These are phyloP conservation scores for Chloroceryle aenea DNA, from an alignment of 2,113 vertebrate species.

Conservation along the genomic window DNA sequence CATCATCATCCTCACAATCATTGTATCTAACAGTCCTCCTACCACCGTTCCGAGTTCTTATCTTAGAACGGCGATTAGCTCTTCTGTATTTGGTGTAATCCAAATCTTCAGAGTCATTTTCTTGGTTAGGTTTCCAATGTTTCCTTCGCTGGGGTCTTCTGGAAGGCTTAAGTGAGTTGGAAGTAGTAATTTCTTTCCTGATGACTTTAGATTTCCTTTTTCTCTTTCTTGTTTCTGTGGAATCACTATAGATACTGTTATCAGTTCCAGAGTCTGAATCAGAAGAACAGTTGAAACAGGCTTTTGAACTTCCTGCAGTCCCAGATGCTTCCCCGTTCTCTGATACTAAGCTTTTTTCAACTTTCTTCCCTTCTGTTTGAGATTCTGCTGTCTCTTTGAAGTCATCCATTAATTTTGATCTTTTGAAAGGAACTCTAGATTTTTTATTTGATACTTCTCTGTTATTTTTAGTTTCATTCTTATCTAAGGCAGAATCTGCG, in stretches of 20 bases:
- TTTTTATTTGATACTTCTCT: background rate
- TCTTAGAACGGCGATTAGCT: conserved; percentile 50
- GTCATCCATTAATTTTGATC: conserved; percentile 49
- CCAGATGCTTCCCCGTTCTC: background rate
- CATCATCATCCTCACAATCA: conserved; percentile 10
- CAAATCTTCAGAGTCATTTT: conserved; percentile 58
- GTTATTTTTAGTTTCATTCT: conserved; percentile 33
- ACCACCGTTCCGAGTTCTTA: conserved; percentile 67
- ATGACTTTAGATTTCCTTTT: background rate
- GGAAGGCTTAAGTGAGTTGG: background rate
- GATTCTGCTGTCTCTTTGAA: conserved; percentile 52
- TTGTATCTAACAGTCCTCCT: conserved; percentile 50
- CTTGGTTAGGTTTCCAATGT: conserved; percentile 16
- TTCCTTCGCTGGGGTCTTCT: conserved; percentile 48
- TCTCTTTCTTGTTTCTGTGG: conserved; percentile 4
- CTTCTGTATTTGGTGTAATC: conserved; percentile 16
- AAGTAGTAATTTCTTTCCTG: background rate
- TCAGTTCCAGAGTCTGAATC: conserved; percentile 33
- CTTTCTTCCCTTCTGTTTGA: background rate
- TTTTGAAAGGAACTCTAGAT: conserved; percentile 37
- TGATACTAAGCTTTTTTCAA: background rate
- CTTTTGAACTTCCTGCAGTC: conserved; percentile 24
- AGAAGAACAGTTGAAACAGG: background rate
- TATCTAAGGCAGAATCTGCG: conserved; percentile 21
- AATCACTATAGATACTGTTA: background rate